phyloP scores from a whole-genome alignment of 1,140 invertebrate species.

The Psix sp. region DNA sequence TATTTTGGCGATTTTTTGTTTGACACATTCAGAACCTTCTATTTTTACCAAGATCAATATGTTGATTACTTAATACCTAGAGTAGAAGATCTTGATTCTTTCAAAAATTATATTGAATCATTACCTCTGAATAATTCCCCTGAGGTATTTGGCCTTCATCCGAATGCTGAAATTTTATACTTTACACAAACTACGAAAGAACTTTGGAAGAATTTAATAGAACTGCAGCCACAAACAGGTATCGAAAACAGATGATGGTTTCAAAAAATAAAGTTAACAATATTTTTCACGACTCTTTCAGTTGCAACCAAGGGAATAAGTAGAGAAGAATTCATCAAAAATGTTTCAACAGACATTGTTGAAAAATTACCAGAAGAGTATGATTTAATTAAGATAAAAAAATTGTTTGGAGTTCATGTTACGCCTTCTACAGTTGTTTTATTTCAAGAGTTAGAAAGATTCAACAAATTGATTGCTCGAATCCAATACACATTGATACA shows the following conservation, averaged over 20 bases:
- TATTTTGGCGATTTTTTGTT: constrained; percentile 96
- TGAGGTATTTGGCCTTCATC: constrained; percentile 92
- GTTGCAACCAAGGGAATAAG: constrained; percentile 77
- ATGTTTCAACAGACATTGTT: constrained; percentile 85
- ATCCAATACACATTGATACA: constrained; percentile 85
- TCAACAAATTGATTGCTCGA: constrained; percentile 86
- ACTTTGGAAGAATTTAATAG: constrained; percentile 90
- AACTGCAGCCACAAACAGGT: constrained; percentile 92
- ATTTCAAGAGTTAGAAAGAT: constrained; percentile 91
- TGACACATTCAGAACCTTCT: constrained; percentile 91
- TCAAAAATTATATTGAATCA: constrained; percentile 84
- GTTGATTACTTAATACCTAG: constrained; percentile 89
- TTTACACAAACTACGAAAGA: constrained; percentile 89
- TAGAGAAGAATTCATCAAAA: constrained; percentile 89
- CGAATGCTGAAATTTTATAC: constrained; percentile 95
- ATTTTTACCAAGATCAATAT: constrained; percentile 86
- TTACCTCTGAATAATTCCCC: constrained; percentile 86
- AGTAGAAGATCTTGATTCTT: constrained; percentile 82
- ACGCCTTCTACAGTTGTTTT: constrained; percentile 90
- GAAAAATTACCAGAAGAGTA: constrained; percentile 85
- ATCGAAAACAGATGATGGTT: background rate
- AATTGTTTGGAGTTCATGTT: constrained; percentile 85
- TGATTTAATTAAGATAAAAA: constrained; percentile 87
- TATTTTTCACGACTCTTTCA: constrained; percentile 21
- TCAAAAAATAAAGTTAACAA: too few relatives aligned